These are phyloP conservation scores for Aleiodes testaceus DNA, from an alignment of 2,888 invertebrate species.

Conservation along the genomic window DNA sequence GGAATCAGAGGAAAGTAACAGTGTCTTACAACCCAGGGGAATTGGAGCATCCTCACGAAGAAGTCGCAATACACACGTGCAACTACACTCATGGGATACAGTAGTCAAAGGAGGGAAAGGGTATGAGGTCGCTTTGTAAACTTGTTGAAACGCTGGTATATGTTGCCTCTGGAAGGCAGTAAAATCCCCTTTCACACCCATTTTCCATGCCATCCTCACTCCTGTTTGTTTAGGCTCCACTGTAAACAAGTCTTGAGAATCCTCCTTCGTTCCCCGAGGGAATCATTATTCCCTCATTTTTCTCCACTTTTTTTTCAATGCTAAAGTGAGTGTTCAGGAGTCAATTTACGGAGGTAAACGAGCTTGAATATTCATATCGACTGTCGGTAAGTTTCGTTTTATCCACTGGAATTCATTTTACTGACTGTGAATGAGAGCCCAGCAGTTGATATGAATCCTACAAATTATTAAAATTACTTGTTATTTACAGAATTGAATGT, in stretches of 20 bases:
- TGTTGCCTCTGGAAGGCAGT: constrained; percentile 12
- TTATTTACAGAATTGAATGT: no score
- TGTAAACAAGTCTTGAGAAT: constrained; percentile 22
- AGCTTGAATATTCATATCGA: constrained; percentile 17
- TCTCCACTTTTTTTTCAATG: not conserved
- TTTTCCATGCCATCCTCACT: not conserved
- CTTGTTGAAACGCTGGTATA: constrained; percentile 40
- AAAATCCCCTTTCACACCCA: not conserved
- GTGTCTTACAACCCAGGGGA: not conserved
- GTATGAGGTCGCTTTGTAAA: constrained; percentile 35
- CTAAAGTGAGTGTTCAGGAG: not conserved
- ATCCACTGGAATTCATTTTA: not conserved
- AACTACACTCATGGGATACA: constrained; percentile 39
- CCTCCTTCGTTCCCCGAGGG: not conserved
- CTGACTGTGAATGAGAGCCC: not conserved
- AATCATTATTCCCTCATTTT: constrained; percentile 11
- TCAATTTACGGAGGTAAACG: constrained; percentile 22
- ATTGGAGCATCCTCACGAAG: constrained; percentile 49
- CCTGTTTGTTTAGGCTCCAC: constrained; percentile 35
- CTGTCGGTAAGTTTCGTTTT: not conserved
- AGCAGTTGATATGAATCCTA: no score
- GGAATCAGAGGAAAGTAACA: not conserved
- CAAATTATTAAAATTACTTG: no score
- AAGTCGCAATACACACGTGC: constrained; percentile 44
- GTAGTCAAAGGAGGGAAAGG: constrained; percentile 26